Conservation (phyloP, 2,888 invertebrate species). For the Heliconius hortense region DNA sequence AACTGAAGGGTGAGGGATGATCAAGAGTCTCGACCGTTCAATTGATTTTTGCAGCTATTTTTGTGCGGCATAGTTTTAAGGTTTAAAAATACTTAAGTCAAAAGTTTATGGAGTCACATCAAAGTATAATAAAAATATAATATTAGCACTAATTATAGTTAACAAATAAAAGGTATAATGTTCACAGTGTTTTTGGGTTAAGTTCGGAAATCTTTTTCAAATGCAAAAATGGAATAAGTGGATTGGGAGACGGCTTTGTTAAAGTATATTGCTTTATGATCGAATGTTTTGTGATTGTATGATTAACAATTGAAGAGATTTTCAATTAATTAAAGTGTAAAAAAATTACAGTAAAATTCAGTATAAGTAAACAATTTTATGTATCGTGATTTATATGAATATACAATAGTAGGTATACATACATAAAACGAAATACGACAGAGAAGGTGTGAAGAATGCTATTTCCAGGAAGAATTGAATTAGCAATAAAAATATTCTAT, state of each 20-base stretch:
- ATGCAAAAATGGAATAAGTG: conserved; percentile 13
- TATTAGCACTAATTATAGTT: not conserved
- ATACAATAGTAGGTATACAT: not conserved
- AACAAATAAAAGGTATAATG: not conserved
- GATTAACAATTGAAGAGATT: conserved; percentile 17
- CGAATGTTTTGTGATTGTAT: not conserved
- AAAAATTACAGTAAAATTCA: not conserved
- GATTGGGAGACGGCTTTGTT: conserved; percentile 18
- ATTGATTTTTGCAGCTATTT: conserved; percentile 78
- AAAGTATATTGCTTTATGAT: conserved; percentile 11
- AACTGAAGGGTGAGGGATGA: conserved; percentile 63
- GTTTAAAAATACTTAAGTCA: conserved; percentile 9
- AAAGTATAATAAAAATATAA: not conserved
- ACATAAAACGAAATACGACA: not conserved
- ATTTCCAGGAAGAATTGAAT: not conserved
- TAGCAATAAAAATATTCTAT: not conserved
- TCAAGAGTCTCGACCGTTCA: conserved; percentile 59
- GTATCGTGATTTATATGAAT: not conserved
- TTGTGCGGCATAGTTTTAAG: conserved; percentile 52
- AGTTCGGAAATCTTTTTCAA: conserved; percentile 7
- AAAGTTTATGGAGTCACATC: not conserved
- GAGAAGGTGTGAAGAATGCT: not conserved
- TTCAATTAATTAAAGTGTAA: not conserved
- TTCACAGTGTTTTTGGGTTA: conserved; percentile 3
- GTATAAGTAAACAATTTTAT: not conserved